Conservation (phyloP, 2,888 invertebrate genomes). For the Phytoseiulus persimilis region DNA sequence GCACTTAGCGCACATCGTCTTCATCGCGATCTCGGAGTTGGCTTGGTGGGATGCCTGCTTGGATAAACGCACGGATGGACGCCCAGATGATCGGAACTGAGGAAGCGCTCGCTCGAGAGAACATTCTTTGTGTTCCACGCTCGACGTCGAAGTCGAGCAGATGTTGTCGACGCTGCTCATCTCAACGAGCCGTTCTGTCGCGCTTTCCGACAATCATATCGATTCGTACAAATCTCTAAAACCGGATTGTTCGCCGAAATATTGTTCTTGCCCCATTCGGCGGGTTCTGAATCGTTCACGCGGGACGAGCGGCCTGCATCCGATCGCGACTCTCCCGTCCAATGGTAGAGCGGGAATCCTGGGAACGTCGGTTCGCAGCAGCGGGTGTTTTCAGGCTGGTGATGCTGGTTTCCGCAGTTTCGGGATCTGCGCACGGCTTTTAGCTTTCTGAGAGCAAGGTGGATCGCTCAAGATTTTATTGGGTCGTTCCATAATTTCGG, state of each 20-base stretch:
- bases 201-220: background rate
- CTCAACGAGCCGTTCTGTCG: background rate
- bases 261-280: background rate
- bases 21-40: background rate
- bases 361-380: too few species aligned
- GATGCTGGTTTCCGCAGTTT: too few species aligned
- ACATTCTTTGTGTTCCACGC: background rate
- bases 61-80: background rate
- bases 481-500: background rate
- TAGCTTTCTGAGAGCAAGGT: background rate
- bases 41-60: background rate
- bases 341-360: too few species aligned
- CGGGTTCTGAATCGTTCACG: too few species aligned
- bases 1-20: background rate
- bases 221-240: background rate
- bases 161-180: background rate
- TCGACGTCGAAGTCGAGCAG: background rate
- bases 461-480: background rate
- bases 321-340: too few species aligned
- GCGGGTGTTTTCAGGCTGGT: too few species aligned
- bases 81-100: background rate
- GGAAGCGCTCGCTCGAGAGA: background rate
- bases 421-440: background rate
- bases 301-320: too few species aligned
- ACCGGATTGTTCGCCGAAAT: background rate